A percentile compares a stretch with the other conserved stretches of the same genome.
Conservation (phyloP, 92 coral and sea anemone species). For the Bergia sp. region DNA sequence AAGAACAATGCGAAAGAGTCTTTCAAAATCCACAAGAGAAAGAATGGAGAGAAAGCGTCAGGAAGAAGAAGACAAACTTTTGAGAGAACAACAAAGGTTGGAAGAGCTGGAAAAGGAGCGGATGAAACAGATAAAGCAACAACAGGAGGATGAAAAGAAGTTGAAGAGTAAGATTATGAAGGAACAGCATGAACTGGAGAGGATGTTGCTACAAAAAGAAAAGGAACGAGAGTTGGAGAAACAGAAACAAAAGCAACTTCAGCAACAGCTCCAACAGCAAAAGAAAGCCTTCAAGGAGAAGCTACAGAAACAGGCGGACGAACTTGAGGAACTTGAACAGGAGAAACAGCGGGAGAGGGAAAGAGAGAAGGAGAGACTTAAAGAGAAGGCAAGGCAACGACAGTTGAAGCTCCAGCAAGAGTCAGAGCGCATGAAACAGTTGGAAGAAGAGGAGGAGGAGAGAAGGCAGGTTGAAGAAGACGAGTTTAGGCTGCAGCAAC, state of each 20-base stretch:
- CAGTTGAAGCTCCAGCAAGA: slow-evolving; percentile 61
- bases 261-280: slow-evolving; percentile 80
- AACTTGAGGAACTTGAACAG: slow-evolving; percentile 87
- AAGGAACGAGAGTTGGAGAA: slow-evolving; percentile 86
- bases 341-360: slow-evolving; percentile 83
- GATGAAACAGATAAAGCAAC: slow-evolving; percentile 55
- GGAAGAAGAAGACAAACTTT: slow-evolving; percentile 81
- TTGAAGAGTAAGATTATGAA: slow-evolving; percentile 81
- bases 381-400: slow-evolving; percentile 72
- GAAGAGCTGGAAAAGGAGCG: slow-evolving; percentile 76
- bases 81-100: slow-evolving; percentile 75
- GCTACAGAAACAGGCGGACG: slow-evolving; percentile 78
- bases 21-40: slow-evolving; percentile 97
- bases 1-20: slow-evolving; percentile 86
- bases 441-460: slow-evolving; percentile 54
- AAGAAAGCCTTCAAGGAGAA: slow-evolving; percentile 80
- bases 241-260: slow-evolving; percentile 83
- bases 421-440: slow-evolving; percentile 54
- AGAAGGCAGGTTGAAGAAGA: slow-evolving; percentile 52
- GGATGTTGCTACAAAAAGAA: slow-evolving; percentile 87
- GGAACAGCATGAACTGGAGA: slow-evolving; percentile 86
- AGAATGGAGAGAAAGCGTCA: slow-evolving; percentile 89
- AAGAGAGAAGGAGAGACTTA: slow-evolving; percentile 70
- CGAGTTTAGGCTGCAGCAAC: slow-evolving; percentile 63
- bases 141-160: slow-evolving; percentile 71